Conservation (phyloP, 2,797 vertebrate species). For the Oreochromis grahami region DNA sequence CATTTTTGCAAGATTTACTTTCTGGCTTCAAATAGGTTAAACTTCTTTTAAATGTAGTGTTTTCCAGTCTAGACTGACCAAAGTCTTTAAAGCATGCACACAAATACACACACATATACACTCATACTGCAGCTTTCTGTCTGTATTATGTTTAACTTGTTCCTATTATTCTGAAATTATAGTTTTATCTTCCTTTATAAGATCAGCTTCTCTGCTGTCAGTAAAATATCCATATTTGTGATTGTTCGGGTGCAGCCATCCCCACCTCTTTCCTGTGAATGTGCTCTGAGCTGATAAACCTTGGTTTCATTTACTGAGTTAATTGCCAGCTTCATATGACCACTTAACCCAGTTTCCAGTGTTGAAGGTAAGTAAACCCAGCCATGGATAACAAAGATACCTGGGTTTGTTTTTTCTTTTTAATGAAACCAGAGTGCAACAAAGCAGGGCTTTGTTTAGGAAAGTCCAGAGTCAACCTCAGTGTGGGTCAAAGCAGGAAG, state of each 20-base stretch:
- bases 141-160: neutral
- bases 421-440: neutral
- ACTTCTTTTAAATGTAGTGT: neutral
- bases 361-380: fast-evolving
- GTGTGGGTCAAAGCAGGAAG: neutral
- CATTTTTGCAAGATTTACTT: neutral
- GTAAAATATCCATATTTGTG: neutral
- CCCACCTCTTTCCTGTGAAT: neutral
- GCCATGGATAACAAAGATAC: neutral
- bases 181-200: neutral
- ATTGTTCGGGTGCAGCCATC: neutral
- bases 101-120: neutral
- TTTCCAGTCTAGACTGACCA: neutral
- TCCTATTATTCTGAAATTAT: neutral
- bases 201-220: neutral
- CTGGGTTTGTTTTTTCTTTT: neutral
- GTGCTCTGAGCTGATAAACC: neutral
- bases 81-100: neutral
- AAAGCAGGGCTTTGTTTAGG: neutral
- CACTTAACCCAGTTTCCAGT: neutral
- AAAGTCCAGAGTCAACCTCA: neutral
- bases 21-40: neutral
- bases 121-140: fast-evolving
- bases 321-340: neutral
- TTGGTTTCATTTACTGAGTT: neutral